These are phyloP conservation scores for Cercocebus atys DNA, from an alignment of 2,113 vertebrate genomes.

Conservation along the genomic window DNA sequence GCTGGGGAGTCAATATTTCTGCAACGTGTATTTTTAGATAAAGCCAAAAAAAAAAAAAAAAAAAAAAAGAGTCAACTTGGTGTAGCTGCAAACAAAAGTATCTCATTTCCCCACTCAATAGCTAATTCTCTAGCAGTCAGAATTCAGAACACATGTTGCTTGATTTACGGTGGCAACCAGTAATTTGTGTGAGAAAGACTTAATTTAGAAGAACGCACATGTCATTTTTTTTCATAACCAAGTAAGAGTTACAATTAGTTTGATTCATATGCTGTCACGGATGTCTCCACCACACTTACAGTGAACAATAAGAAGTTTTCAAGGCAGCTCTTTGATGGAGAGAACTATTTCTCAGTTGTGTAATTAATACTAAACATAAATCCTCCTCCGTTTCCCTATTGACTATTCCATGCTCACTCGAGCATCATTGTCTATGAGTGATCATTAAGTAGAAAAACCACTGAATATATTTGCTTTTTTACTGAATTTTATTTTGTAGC, in stretches of 20 bases:
- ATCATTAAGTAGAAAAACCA: not conserved
- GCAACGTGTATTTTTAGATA: conserved; percentile 47
- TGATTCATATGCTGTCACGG: conserved; percentile 74
- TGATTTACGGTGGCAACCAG: conserved; percentile 67
- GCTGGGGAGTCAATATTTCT: not conserved
- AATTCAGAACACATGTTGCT: conserved; percentile 64
- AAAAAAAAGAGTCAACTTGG: conserved; percentile 35
- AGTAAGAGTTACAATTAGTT: conserved; percentile 77
- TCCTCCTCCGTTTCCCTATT: conserved; percentile 2
- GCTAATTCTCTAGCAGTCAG: conserved; percentile 66
- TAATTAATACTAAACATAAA: conserved; percentile 77
- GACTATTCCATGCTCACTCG: not conserved
- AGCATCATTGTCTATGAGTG: not conserved
- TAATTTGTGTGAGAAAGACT: conserved; percentile 77
- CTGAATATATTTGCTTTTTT: not conserved
- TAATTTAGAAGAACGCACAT: conserved; percentile 77
- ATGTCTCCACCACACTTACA: not conserved
- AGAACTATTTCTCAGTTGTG: conserved; percentile 46
- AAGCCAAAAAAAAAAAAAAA: not conserved
- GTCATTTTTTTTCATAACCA: conserved; percentile 78
- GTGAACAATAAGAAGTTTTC: conserved; percentile 25
- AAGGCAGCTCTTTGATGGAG: conserved; percentile 43
- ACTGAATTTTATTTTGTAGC: not conserved
- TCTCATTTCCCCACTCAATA: conserved; percentile 59
- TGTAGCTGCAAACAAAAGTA: conserved; percentile 61